phyloP scores from a whole-genome alignment of 2,888 invertebrate genomes.

The Podabrus alpinus region DNA sequence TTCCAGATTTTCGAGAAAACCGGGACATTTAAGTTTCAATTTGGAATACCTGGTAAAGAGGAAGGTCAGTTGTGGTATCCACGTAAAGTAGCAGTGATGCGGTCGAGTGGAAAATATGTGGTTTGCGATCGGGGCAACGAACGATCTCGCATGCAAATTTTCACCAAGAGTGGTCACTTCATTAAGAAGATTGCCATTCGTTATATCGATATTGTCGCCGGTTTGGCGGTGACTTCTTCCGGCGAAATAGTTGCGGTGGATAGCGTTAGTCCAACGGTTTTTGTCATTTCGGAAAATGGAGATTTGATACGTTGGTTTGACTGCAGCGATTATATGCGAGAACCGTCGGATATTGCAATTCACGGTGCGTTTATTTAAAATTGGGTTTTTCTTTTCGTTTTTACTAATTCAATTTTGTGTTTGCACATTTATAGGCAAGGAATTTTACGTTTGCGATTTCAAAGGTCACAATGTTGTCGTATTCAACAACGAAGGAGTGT shows the following conservation, averaged over 20 bases:
- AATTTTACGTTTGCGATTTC: constrained; percentile 96
- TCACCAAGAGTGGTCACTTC: constrained; percentile 94
- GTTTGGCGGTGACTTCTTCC: constrained; percentile 88
- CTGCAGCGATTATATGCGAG: constrained; percentile 96
- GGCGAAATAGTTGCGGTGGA: constrained; percentile 96
- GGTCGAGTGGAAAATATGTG: constrained; percentile 87
- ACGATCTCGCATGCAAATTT: constrained; percentile 95
- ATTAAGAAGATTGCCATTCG: constrained; percentile 91
- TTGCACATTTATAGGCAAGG: constrained; percentile 72
- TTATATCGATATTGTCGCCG: constrained; percentile 91
- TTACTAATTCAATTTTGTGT: constrained; percentile 15
- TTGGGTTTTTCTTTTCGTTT: neutral
- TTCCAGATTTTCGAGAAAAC: constrained; percentile 88
- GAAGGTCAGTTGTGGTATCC: constrained; percentile 98
- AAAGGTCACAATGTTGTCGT: constrained; percentile 98
- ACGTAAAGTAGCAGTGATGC: constrained; percentile 91
- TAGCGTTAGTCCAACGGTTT: constrained; percentile 95
- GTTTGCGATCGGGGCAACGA: constrained; percentile 97
- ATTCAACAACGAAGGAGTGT: constrained; percentile 90
- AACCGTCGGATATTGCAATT: constrained; percentile 96
- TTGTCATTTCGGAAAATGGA: constrained; percentile 89
- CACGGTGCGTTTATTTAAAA: constrained; percentile 64
- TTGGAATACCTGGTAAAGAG: constrained; percentile 92
- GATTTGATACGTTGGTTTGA: constrained; percentile 96
- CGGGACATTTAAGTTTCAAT: constrained; percentile 91